These are phyloP conservation scores for Dynastes grantii DNA, from an alignment of 2,888 invertebrate genomes.

Conservation along the genomic window DNA sequence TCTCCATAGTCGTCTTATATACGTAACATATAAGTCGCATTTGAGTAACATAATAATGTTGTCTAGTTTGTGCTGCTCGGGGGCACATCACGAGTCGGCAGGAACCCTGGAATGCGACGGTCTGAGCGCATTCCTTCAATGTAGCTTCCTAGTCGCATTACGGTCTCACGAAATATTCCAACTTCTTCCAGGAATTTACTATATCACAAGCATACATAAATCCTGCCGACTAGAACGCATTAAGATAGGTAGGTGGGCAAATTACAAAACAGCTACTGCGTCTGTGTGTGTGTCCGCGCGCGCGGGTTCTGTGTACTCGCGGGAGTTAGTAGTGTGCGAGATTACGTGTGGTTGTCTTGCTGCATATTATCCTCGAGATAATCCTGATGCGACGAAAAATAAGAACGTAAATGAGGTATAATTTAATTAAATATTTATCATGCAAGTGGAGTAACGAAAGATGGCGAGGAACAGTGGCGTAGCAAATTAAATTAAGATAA, in stretches of 20 bases:
- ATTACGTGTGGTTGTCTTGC: constrained; percentile 31
- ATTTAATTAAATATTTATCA: constrained; percentile 24
- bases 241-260: constrained; percentile 53
- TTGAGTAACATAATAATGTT: constrained; percentile 65
- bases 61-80: constrained; percentile 65
- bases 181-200: constrained; percentile 68
- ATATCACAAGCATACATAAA: constrained; percentile 62
- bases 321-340: constrained; percentile 26
- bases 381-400: constrained; percentile 21
- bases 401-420: constrained; percentile 32
- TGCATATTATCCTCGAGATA: constrained; percentile 24
- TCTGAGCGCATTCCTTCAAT: constrained; percentile 68
- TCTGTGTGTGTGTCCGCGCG: constrained; percentile 27
- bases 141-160: constrained; percentile 67
- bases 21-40: constrained; percentile 55
- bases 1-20: neutral
- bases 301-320: too few relatives aligned
- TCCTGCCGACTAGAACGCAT: constrained; percentile 56
- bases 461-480: neutral
- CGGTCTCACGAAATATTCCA: constrained; percentile 66
- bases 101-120: constrained; percentile 66
- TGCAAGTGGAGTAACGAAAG: neutral
- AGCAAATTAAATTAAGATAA: neutral
- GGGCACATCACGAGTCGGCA: constrained; percentile 61
- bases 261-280: constrained; percentile 49